Conservation (phyloP, 2,797 vertebrate species). For the Anguilla pacifica region DNA sequence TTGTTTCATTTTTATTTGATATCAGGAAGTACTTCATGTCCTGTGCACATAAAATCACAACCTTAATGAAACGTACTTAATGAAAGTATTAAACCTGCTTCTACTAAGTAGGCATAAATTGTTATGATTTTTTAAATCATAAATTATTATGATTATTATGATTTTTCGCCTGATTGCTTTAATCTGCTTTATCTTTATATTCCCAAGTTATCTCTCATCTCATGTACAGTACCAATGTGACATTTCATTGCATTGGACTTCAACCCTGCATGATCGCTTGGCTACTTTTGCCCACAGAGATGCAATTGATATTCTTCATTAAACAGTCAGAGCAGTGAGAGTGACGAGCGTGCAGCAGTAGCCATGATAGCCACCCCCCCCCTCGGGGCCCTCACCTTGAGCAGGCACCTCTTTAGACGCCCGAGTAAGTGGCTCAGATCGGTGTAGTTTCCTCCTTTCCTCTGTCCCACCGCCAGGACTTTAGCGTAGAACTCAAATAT, state of each 20-base stretch:
- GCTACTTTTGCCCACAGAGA: neutral
- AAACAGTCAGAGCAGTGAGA: neutral
- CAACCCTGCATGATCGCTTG: neutral
- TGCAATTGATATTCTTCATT: neutral
- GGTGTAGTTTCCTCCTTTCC: neutral
- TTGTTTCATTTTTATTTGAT: neutral
- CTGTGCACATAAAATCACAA: neutral
- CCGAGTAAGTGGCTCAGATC: neutral
- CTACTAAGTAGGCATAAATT: neutral
- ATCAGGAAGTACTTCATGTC: neutral
- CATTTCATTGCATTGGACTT: neutral
- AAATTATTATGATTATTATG: too few species aligned
- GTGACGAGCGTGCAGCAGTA: neutral
- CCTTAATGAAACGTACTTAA: neutral
- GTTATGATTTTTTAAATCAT: too few species aligned
- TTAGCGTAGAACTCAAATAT: neutral
- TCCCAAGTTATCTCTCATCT: neutral
- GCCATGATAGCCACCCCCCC: too few species aligned
- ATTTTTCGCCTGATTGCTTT: neutral
- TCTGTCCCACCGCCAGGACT: neutral
- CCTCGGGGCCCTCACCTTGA: neutral
- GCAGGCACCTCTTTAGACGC: neutral
- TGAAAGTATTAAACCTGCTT: slow-evolving; percentile 2
- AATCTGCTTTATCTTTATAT: neutral
- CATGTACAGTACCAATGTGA: neutral